A percentile compares a stretch with the other conserved stretches of the same genome.
These are phyloP conservation scores for Schrankia costaestrigalis DNA, from an alignment of 2,888 invertebrate genomes.

Conservation along the genomic window DNA sequence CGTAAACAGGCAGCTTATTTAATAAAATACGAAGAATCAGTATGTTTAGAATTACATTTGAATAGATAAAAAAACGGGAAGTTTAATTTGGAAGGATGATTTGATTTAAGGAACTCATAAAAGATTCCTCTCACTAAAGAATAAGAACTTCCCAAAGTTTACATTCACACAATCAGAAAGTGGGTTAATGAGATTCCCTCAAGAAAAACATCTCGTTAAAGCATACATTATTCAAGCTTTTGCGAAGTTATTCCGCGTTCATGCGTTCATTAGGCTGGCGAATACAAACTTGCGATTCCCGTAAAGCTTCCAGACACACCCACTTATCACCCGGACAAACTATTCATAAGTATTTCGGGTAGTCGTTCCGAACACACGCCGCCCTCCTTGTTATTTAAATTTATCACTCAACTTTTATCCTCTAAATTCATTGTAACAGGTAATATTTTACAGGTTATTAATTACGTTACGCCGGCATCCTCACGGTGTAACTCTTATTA, in stretches of 20 bases:
- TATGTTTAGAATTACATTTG: constrained; percentile 16
- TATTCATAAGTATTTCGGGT: constrained; percentile 75
- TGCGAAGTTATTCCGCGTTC: constrained; percentile 76
- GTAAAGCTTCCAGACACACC: constrained; percentile 57
- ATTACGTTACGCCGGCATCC: constrained; percentile 76
- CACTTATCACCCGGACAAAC: constrained; percentile 72
- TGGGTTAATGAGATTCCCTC: constrained; percentile 79
- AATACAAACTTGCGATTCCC: constrained; percentile 69
- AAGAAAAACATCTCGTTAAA: constrained; percentile 81
- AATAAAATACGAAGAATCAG: constrained; percentile 12
- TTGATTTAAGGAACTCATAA: constrained; percentile 65
- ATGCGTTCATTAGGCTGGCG: constrained; percentile 77
- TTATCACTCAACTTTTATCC: constrained; percentile 80
- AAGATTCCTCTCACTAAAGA: constrained; percentile 63
- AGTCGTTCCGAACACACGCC: constrained; percentile 47
- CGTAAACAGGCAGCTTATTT: too few relatives aligned
- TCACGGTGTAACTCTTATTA: constrained; percentile 79
- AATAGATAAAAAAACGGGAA: constrained; percentile 25
- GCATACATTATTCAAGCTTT: constrained; percentile 79
- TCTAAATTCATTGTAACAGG: constrained; percentile 79
- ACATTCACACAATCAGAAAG: constrained; percentile 77
- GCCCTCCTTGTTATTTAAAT: constrained; percentile 74
- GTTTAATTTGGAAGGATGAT: constrained; percentile 51
- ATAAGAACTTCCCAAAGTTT: constrained; percentile 72
- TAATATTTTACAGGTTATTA: constrained; percentile 80